Base-by-base conservation (phyloP, 2,888 invertebrate species). In the Patella ulyssiponensis region DNA sequence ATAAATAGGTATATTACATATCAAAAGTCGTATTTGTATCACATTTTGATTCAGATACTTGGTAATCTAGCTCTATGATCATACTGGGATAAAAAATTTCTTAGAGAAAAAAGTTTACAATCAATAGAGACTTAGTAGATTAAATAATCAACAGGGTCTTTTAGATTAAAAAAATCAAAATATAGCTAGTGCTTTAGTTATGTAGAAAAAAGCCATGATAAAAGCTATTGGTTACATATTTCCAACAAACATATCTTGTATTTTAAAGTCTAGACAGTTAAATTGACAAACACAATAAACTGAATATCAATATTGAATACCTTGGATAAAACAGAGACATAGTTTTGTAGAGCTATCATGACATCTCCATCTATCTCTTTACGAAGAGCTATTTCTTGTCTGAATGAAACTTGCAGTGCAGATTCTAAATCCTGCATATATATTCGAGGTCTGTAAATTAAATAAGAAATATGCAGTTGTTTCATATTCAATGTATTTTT, bases 341-440 rank as follows among this genome's bases (percentile, higher is more conserved):
- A 98, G 44, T 94, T 93, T 85, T 95, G 94, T 23, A 99, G 92
- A 0, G 96, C 96, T 77, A 93, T 90, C 75, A 97, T 91, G 78
- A 94, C 93, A 81, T 95, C 95, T 1, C 95, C 96, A 27, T 93
- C 93, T 72, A 99, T 95, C 23, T 91, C 90, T 88, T 94, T 94
- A 69, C 94, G 93, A 80, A 95, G 93, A 3, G 95, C 94, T 51
- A 99, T 94, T 93, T 99, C 99, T 85, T 96, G 95, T 83, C 94
- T 94, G 44, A 99, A 92, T 72, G 96, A 95, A 88, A 95, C 96
- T 84, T 94, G 94, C n/a, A 99, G 91, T 0, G 96, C 95, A 87
- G 95, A 96, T 92, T 97, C 96, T 79, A 99, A 92, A 92, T 99
- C 99, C 82, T 95, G 94, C 92, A 96, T 96, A 91, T 96, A 96